Evolutionary conservation across 2,113 vertebrate species (phyloP).

Genomic region (Diadophis punctatus): DNA sequence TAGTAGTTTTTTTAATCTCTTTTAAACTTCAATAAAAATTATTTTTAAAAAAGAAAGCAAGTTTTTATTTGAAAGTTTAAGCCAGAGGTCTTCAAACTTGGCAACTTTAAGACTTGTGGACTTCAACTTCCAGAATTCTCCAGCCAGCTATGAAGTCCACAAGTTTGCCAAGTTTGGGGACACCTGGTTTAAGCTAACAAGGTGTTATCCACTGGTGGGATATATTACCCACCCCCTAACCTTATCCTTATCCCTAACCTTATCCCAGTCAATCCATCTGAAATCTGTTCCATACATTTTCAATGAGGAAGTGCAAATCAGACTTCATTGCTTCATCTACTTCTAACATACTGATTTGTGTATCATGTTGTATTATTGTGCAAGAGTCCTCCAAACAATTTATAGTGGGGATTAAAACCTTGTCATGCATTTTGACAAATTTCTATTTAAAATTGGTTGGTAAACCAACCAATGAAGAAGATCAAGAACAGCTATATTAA

Average conservation of each 20-base stretch:
- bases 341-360: not conserved
- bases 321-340: not conserved
- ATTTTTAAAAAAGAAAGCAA: too few relatives aligned
- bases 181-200: not conserved
- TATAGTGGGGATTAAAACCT: not conserved
- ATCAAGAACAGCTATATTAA: not conserved
- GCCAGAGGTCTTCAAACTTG: too few relatives aligned
- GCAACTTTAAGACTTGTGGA: too few relatives aligned
- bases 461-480: not conserved
- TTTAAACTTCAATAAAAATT: too few relatives aligned
- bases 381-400: not conserved
- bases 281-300: not conserved
- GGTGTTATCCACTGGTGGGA: not conserved
- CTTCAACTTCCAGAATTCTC: too few relatives aligned
- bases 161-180: too few relatives aligned
- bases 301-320: not conserved
- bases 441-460: not conserved
- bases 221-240: not conserved
- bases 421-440: not conserved
- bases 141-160: too few relatives aligned
- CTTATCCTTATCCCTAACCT: not conserved
- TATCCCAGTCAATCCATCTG: not conserved
- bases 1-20: too few relatives aligned
- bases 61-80: not conserved
- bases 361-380: not conserved